Percentiles rank a stretch among this genome's conserved stretches.
Evolutionary conservation across 2,797 vertebrate species (phyloP).

Genomic region (Sebastes wilsoni): DNA sequence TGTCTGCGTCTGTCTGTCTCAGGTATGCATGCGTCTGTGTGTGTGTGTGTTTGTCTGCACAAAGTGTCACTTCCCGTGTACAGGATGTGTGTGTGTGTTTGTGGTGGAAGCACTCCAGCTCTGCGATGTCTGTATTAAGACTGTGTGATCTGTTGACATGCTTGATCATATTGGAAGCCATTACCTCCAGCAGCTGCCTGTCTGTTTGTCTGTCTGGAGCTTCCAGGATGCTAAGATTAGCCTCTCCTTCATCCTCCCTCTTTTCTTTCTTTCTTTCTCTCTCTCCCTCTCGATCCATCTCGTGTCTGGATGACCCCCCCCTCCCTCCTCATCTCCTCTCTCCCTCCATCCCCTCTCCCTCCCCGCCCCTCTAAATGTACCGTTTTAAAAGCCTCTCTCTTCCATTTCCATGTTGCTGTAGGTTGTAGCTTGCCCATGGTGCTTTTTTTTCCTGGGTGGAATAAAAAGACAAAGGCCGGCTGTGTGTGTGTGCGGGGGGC

Average conservation of each 20-base stretch:
- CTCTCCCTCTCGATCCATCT: conserved; percentile 39
- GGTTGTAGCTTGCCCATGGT: conserved; percentile 57
- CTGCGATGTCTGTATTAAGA: conserved; percentile 55
- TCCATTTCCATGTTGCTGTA: conserved; percentile 63
- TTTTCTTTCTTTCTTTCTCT: not conserved
- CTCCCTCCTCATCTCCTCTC: not conserved
- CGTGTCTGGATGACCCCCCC: conserved; percentile 42
- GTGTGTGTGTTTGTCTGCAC: conserved; percentile 43
- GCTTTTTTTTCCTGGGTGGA: conserved; percentile 69
- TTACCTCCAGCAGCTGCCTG: conserved; percentile 66
- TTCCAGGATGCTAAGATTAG: conserved; percentile 68
- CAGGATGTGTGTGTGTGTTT: conserved; percentile 46
- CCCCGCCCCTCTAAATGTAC: conserved; percentile 61
- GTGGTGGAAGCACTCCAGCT: conserved; percentile 19
- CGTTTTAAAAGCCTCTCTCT: conserved; percentile 67
- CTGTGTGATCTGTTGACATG: conserved; percentile 78
- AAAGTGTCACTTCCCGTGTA: not conserved
- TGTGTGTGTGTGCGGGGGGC: conserved; percentile 56
- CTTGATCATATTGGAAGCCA: conserved; percentile 74
- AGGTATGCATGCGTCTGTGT: conserved; percentile 34
- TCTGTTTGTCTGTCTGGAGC: conserved; percentile 67
- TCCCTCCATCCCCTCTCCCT: conserved; percentile 36
- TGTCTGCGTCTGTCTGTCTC: conserved; percentile 59
- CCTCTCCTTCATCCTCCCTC: conserved; percentile 42
- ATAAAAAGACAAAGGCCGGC: conserved; percentile 74